Base-by-base conservation (phyloP, 2,113 vertebrate species). In the Psophia crepitans region DNA sequence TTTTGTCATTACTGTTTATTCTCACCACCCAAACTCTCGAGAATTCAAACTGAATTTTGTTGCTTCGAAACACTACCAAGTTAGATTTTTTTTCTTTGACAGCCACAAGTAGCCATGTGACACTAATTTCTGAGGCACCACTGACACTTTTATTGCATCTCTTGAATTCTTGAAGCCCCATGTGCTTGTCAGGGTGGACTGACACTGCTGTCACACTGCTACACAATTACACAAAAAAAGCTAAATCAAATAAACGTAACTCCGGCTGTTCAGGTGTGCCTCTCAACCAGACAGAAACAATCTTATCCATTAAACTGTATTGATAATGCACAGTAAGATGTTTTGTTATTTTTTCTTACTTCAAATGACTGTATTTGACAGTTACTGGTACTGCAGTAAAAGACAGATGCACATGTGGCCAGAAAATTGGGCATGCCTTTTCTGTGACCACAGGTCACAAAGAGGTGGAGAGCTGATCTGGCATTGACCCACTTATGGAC, bases 401-500 rank as follows among this genome's bases (percentile, higher is more conserved):
- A 91, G 21, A 78, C 77, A 30, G 57, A 58, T 24, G 48, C 35
- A 63, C 16, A 60, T 16, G 23, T 35, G 35, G 51, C n/a, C 61
- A 69, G 41, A 80, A 80, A 94, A 84, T 27, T 6, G 17, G 16
- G 54, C 46, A 64, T 32, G 64, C 54, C 49, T 76, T 94, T 96
- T 54, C 49, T 90, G 49, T 33, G 33, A 35, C 78, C 12, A 1
- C 39, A 88, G 83, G 80, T 69, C 63, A 89, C 35, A 89, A 53
- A 75, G 39, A 92, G 24, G 41, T 74, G 58, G 32, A 94, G 56
- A 94, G 86, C 2, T 96, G 70, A 92, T 92, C 69, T 86, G n/a
- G 20, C 56, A 43, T 12, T 97, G 82, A 96, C 65, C 93, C 79
- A 43, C 20, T 83, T 95, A 75, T 96, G 91, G 70, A 90, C 37